These are phyloP conservation scores for Monomorium pharaonis DNA, from an alignment of 1,140 invertebrate species.

Conservation along the genomic window DNA sequence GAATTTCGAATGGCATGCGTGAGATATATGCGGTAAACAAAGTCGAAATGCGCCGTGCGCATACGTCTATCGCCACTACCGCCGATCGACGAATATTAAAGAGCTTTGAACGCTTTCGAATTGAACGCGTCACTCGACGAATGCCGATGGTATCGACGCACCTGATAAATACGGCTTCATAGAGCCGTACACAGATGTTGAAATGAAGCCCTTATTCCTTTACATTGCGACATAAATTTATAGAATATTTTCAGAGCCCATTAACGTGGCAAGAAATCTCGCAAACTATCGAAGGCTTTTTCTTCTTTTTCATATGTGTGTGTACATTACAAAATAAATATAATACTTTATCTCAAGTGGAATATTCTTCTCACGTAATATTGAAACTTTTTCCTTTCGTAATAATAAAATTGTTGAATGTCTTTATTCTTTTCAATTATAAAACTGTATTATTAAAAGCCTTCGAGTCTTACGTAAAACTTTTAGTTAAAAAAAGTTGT, in stretches of 20 bases:
- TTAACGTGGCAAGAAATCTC: neutral
- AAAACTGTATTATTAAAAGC: neutral
- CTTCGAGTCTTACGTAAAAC: neutral
- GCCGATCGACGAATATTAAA: constrained; percentile 37
- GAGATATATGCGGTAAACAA: constrained; percentile 58
- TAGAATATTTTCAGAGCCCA: neutral
- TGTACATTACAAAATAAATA: neutral
- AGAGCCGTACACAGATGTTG: neutral
- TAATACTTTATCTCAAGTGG: neutral
- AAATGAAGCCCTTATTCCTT: neutral
- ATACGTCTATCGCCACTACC: neutral
- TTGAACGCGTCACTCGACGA: constrained; percentile 36
- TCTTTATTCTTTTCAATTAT: neutral
- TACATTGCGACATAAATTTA: constrained; percentile 3
- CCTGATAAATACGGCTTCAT: constrained; percentile 49
- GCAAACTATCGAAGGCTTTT: neutral
- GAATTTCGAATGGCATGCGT: constrained; percentile 50
- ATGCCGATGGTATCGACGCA: constrained; percentile 35
- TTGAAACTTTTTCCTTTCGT: neutral
- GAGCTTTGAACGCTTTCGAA: constrained; percentile 25
- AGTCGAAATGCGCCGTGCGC: constrained; percentile 22
- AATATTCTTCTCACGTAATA: neutral
- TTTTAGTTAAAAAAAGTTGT: neutral
- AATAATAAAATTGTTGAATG: neutral
- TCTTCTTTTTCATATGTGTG: neutral